Evolutionary conservation across 1,140 invertebrate species (phyloP).

Genomic region (Venturia canescens): DNA sequence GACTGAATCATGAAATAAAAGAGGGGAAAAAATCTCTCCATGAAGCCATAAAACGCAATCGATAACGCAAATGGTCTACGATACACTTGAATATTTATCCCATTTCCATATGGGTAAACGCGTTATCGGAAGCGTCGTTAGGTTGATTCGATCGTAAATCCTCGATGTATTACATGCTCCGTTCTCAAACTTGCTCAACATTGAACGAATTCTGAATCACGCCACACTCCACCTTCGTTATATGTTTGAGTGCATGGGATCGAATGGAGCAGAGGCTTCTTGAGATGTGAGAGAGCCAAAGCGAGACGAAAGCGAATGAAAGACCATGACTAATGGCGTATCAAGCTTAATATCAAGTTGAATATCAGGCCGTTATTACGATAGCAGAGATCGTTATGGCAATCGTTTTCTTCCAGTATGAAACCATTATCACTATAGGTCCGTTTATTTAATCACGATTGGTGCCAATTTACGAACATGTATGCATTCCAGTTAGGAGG

Average conservation of each 20-base stretch:
- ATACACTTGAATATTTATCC: conserved; percentile 8
- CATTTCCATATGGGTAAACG: background rate
- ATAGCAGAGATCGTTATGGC: background rate
- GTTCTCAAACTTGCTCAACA: conserved; percentile 4
- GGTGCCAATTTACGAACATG: no score
- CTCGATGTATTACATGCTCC: background rate
- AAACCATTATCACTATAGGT: no score
- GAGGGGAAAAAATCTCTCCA: background rate
- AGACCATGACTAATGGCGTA: background rate
- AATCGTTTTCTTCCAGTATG: no score
- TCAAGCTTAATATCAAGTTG: background rate
- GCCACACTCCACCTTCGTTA: background rate
- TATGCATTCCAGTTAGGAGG: no score
- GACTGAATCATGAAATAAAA: background rate
- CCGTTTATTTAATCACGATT: no score
- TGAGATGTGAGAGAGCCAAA: background rate
- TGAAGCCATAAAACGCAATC: conserved; percentile 14
- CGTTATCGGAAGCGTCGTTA: conserved; percentile 9
- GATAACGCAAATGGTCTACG: background rate
- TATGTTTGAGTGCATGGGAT: background rate
- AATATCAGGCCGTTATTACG: background rate
- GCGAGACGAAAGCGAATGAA: background rate
- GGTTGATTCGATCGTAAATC: conserved; percentile 25
- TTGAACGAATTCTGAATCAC: background rate
- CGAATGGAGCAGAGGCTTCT: background rate